phyloP scores from a whole-genome alignment of 2,113 vertebrate species.

The Pyrgilauda ruficollis region DNA sequence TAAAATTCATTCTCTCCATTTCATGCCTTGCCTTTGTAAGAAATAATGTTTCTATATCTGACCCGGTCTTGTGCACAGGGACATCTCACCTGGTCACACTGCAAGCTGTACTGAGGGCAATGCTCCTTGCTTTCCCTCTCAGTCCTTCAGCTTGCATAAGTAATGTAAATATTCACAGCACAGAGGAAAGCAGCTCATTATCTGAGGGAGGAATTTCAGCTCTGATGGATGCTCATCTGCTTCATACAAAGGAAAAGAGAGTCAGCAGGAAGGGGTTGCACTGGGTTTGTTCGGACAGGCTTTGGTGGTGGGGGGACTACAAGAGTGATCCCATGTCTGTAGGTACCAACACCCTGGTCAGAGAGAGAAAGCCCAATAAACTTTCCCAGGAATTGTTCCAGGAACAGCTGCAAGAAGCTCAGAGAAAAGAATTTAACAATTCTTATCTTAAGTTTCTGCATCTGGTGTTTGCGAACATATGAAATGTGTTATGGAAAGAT shows the following conservation, averaged over 20 bases:
- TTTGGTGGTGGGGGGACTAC: not conserved
- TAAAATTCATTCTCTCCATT: not conserved
- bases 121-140: not conserved
- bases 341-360: not conserved
- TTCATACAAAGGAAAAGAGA: not conserved
- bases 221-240: not conserved
- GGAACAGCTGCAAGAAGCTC: not conserved
- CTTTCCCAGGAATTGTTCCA: not conserved
- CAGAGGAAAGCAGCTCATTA: not conserved
- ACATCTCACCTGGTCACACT: fast-evolving
- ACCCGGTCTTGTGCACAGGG: not conserved
- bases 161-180: not conserved
- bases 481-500: not conserved
- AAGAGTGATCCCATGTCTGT: not conserved
- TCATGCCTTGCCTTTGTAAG: not conserved
- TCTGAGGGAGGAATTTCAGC: not conserved
- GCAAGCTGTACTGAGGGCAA: not conserved
- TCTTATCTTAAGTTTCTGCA: not conserved
- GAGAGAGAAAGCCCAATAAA: not conserved
- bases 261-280: not conserved
- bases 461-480: not conserved
- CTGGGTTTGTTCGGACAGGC: not conserved
- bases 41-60: not conserved
- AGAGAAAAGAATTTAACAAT: not conserved
- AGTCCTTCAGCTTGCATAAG: not conserved